Evolutionary conservation across 1,140 invertebrate species (phyloP).

Genomic region (silkworm (Bombyx mori)): ASM3026992v2 NC_085121.1:2533501-2534000

Average conservation of each 20-base stretch:
- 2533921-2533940: slow-evolving; percentile 32
- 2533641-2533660: slow-evolving; percentile 56
- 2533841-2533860: slow-evolving; percentile 42
- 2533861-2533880: slow-evolving; percentile 9
- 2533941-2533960: slow-evolving; percentile 70
- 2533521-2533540: too few relatives aligned
- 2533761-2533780: slow-evolving; percentile 53
- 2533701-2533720: slow-evolving; percentile 56
- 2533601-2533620: slow-evolving; percentile 29
- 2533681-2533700: slow-evolving; percentile 9
- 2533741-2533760: slow-evolving; percentile 25
- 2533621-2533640: slow-evolving; percentile 50
- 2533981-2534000: slow-evolving; percentile 54
- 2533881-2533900: slow-evolving; percentile 19
- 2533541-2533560: too few relatives aligned
- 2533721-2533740: slow-evolving; percentile 23
- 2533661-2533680: slow-evolving; percentile 9
- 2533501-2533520: too few relatives aligned
- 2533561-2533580: too few relatives aligned
- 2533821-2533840: slow-evolving; percentile 63
- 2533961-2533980: slow-evolving; percentile 37
- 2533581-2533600: not conserved
- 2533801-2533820: slow-evolving; percentile 31
- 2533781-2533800: slow-evolving; percentile 68
- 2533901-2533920: slow-evolving; percentile 19